Evolutionary conservation across 2,113 vertebrate genomes (phyloP), one percentile per base, ranked within the genome.

Genomic region (Prunella himalayana): DNA sequence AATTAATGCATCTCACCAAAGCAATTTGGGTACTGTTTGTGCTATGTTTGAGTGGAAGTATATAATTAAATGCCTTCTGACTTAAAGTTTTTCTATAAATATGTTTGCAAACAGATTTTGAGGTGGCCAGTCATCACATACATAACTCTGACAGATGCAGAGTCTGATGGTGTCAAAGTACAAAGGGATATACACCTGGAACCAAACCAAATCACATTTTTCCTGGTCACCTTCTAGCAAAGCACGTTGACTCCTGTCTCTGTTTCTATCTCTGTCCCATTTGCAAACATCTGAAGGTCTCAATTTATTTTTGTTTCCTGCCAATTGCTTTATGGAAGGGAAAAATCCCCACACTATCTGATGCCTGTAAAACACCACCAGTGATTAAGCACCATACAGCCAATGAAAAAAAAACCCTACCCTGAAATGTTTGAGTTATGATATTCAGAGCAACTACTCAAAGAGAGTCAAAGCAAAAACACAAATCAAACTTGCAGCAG

Each of bases 1-100:
- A 86, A 95, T 87, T 90, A 93, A 95, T 25, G 60, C 42, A 78
- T 69, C 88, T 78, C 41, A 50, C 56, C 56, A 50, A 96, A 96
- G 80, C 73, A 75, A 71, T 76, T 33, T 65, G 64, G 47, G 35
- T 47, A 25, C 47, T 4, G 19, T 81, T 81, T 84, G 63, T 86
- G 59, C 86, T 91, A 41, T 16, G 25, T 68, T 39, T 60, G 50
- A 76, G 77, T 39, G 71, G 51, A 78, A 45, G 75, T 20, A 70
- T 33, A 64, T 85, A 63, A 91, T 72, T 80, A 91, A 50, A 44
- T 88, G 45, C 31, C 47, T 94, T 92, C 41, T 70, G 71, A 77
- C 79, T 69, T 71, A 28, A 88, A 35, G 35, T 56, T 80, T 31
- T 60, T 33, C 35, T 64, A 54, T 24, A 89, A 65, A 65, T 51